Evolutionary conservation across 1,140 invertebrate species (phyloP), one percentile per base, ranked within the genome.

Genomic region (Brachionus manjavacas): DNA sequence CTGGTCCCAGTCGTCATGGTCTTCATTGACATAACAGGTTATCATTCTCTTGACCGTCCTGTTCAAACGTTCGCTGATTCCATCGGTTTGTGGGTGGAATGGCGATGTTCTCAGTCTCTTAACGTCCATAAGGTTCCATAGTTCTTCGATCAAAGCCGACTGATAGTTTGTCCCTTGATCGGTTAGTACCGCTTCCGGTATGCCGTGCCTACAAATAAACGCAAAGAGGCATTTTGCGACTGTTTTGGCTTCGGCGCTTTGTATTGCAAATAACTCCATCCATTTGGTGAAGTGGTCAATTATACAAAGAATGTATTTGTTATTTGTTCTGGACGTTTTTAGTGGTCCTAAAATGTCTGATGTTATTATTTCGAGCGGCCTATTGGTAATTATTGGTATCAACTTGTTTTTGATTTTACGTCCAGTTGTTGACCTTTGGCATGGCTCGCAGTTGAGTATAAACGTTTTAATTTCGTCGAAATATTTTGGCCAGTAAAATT

Each of bases 71-170:
- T 87, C 86, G 1, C 86, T 85, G 31, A 87, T 52, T 1, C 88
- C 88, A 76, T 89, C 88, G 0, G 86, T 84, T 55, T 86, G 85
- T 6, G 88, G 88, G 74, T 87, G 85, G 68, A 87, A 88, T 0
- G 87, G 85, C 8, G 85, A 85, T 6, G 88, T 88, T 14, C 85
- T 52, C 11, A 86, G 83, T 60, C 35, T 79, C 20, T 60, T 52
- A 3, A 79, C 76, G n/a, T 52, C 39, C 43, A 79, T 52, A 28
- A 43, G 14, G 3, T 79, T 60, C 7, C 64, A 85, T 68, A 0
- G 68, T 9, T n/a, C 85, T 85, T 9, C 79, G n/a, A 8, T 85
- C 7, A 79, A 31, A n/a, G 23, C 39, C 76, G 76, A 79, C 7
- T 52, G 9, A 39, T 25, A 74, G 14, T 46, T 41, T 20, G 70